These are phyloP conservation scores for Ptychoptera albimana DNA, from an alignment of 2,888 invertebrate genomes.

Conservation along the genomic window DNA sequence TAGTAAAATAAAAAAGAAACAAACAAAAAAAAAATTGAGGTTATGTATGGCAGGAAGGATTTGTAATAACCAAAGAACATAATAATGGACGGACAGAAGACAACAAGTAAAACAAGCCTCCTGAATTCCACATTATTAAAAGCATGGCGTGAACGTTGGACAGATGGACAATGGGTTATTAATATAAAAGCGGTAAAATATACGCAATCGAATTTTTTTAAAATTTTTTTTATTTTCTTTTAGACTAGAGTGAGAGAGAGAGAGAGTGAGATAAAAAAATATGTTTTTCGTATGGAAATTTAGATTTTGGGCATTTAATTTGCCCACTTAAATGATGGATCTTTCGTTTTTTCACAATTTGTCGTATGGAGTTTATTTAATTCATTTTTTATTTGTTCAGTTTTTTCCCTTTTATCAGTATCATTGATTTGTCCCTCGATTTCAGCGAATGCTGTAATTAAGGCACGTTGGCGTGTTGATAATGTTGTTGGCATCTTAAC, in stretches of 20 bases:
- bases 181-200: constrained; percentile 72
- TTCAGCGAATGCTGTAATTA: constrained; percentile 20
- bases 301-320: not conserved
- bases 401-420: not conserved
- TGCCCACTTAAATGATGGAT: not conserved
- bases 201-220: not conserved
- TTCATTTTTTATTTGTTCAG: not conserved
- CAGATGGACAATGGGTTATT: constrained; percentile 90
- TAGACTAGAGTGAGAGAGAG: too few relatives aligned
- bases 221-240: too few relatives aligned
- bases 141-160: constrained; percentile 94
- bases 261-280: too few relatives aligned
- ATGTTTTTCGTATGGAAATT: not conserved
- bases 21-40: too few relatives aligned
- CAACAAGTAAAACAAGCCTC: constrained; percentile 68
- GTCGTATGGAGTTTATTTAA: not conserved
- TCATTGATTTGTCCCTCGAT: constrained; percentile 13
- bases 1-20: too few relatives aligned
- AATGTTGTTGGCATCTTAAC: constrained; percentile 22
- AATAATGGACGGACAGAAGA: constrained; percentile 58
- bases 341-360: not conserved
- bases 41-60: too few relatives aligned
- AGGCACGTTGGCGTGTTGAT: constrained; percentile 23
- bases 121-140: constrained; percentile 38
- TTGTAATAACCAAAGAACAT: constrained; percentile 19